Evolutionary conservation across 2,797 vertebrate species (phyloP), one percentile per base, ranked within the genome.

Genomic region (Glossophaga mutica): DNA sequence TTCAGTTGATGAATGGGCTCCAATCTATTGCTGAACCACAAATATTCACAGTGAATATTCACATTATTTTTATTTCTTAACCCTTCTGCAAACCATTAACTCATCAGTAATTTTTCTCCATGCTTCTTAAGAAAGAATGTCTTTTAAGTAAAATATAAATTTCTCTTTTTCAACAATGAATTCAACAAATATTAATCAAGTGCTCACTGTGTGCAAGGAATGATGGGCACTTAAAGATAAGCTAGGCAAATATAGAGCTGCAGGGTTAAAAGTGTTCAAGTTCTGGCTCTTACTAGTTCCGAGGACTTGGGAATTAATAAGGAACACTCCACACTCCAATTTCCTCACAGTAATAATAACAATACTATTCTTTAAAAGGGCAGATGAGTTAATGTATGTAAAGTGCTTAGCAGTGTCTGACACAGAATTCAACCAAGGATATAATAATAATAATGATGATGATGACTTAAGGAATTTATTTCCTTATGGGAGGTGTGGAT

Each of bases 91-190:
- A 87, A 87, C 71, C 9, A 46, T 93, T 94, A 90, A 73, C 26
- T 92, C 79, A 93, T 65, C 34, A 70, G 84, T 81, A 73, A 24
- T 77, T 94, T 90, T 92, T 92, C 71, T 96, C 26, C 9, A 68
- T 29, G 18, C 42, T 68, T 9, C 48, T 79, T 89, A 52, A 96
- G 85, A 77, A 95, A 93, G 50, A 90, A 79, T 92, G 48, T 68
- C 68, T 94, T 96, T 94, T 84, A 87, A 92, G 32, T 90, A 34
- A 67, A 81, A 92, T 93, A 50, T 90, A 88, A 77, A 82, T 85
- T 67, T 95, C 44, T 86, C 18, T 77, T 88, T 97, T 87, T 94
- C 79, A 95, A 24, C 32, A 93, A 19, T 76, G 2, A 42, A 14
- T 96, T 79, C 42, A 59, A 22, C 48, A 85, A 46, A 22, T 91